Conservation (phyloP, 1,140 invertebrate genomes). For the Trachelipus rathkii region DNA sequence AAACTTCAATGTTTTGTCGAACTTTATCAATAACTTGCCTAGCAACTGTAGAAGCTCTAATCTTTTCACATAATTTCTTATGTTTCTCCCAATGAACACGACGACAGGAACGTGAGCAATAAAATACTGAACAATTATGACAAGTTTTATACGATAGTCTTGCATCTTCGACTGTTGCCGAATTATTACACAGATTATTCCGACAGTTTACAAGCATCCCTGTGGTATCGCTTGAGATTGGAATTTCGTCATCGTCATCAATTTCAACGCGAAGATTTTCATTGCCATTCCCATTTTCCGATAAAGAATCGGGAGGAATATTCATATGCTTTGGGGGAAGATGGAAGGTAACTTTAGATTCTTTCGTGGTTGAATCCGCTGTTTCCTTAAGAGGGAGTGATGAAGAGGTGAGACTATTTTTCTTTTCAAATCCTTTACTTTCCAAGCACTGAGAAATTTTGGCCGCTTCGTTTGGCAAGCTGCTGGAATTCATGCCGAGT, state of each 20-base stretch:
- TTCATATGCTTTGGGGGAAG: slow-evolving; percentile 35
- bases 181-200: slow-evolving; percentile 50
- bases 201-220: slow-evolving; percentile 24
- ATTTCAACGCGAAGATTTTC: slow-evolving; percentile 38
- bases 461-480: neutral
- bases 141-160: slow-evolving; percentile 71
- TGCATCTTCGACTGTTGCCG: slow-evolving; percentile 50
- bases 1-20: slow-evolving; percentile 73
- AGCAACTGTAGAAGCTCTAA: slow-evolving; percentile 72
- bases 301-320: slow-evolving; percentile 42
- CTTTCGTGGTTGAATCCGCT: neutral
- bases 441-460: neutral
- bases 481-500: neutral
- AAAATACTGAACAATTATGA: slow-evolving; percentile 84
- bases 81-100: slow-evolving; percentile 86
- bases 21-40: slow-evolving; percentile 78
- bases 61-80: slow-evolving; percentile 81
- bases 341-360: slow-evolving; percentile 33
- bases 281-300: slow-evolving; percentile 37
- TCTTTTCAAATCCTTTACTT: neutral
- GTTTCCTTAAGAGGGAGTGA: neutral
- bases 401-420: neutral
- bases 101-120: slow-evolving; percentile 68
- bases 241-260: slow-evolving; percentile 28
- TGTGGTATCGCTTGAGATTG: neutral